Evolutionary conservation across 1,140 invertebrate genomes (phyloP), one percentile per base, ranked within the genome.

Genomic region (Cylas formicarius): DNA sequence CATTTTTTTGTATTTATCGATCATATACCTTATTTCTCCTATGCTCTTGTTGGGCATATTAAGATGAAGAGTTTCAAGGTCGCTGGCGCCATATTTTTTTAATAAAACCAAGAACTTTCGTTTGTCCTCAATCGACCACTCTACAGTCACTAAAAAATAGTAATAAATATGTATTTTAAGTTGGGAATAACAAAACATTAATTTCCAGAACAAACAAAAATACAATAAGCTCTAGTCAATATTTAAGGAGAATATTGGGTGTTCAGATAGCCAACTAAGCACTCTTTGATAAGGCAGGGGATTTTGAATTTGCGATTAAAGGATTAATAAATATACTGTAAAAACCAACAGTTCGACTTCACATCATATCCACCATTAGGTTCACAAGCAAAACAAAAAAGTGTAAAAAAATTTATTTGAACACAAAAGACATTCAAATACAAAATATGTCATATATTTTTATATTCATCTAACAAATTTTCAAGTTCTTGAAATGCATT

Each of bases 401-500:
- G 7, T 33, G n/a, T n/a, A 38, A 11, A 29, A 39, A 39, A 35
- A 39, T 10, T 29, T 7, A 34, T 19, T 17, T 18, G 11, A 36
- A 9, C 38, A 11, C 13, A 26, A 38, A 38, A 38, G 16, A 5
- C 21, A 7, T 38, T 21, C 13, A 21, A 2, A 22, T 31, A 18
- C 18, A 24, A 38, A 38, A 26, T n/a, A 35, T 21, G 38, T 52
- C 42, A 50, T 20, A 72, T 53, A 37, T 61, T 61, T 45, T 66
- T 70, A 41, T 75, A 75, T 22, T 57, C 48, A 44, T 68, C 64
- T 22, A 72, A 51, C 20, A 71, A 55, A 44, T 64, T 67, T 55
- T 73, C 72, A 36, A 72, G 40, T 52, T 66, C 67, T 18, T 67
- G 62, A 53, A 76, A 75, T 21, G 68, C 64, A 43, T 66, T 53